phyloP scores from a whole-genome alignment of 2,797 vertebrate genomes.

The Ataeniobius toweri region DNA sequence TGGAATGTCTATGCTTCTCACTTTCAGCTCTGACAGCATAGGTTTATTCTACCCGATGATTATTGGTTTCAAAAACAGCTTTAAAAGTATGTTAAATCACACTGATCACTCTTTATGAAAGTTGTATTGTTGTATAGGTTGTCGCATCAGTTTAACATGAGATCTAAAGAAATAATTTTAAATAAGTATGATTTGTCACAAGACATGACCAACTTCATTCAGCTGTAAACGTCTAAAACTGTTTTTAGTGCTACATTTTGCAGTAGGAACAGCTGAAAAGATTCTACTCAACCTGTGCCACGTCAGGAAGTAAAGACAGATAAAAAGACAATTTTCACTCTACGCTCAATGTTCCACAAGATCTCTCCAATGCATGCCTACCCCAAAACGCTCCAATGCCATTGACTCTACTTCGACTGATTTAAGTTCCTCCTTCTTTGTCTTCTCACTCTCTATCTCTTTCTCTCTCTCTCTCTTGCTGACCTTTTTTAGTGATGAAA shows the following conservation, averaged over 20 bases:
- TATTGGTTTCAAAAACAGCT: constrained; percentile 56
- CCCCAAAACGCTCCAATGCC: constrained; percentile 41
- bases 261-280: constrained; percentile 4
- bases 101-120: constrained; percentile 41
- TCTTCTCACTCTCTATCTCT: constrained; percentile 10
- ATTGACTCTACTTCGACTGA: constrained; percentile 45
- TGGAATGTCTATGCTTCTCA: constrained; percentile 72
- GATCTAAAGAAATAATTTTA: background rate
- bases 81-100: constrained; percentile 55
- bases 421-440: constrained; percentile 18
- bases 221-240: background rate
- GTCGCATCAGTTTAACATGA: background rate
- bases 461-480: constrained; percentile 17
- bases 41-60: constrained; percentile 56
- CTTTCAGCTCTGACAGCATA: constrained; percentile 52
- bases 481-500: constrained; percentile 43
- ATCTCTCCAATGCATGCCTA: constrained; percentile 38
- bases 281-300: constrained; percentile 15
- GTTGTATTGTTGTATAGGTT: background rate
- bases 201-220: constrained; percentile 9
- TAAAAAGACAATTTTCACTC: constrained; percentile 52
- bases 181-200: background rate
- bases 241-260: constrained; percentile 1
- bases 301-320: constrained; percentile 48
- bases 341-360: constrained; percentile 42